Base-by-base conservation (phyloP, 1,140 invertebrate species). In the Ectropis grisescens region DNA sequence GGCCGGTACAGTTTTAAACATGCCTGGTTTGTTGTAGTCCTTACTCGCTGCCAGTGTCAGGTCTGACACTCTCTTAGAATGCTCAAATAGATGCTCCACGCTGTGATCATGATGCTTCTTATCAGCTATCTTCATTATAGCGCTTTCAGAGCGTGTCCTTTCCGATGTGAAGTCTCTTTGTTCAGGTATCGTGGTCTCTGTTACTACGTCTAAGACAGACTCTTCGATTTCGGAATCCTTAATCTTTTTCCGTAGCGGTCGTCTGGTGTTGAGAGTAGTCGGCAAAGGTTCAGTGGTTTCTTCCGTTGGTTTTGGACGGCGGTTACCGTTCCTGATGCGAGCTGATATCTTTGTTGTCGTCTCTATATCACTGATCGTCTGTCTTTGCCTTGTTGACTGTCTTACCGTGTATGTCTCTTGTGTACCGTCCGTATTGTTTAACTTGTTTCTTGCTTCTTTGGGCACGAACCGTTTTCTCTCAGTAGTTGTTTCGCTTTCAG, bases 31-130 rank as follows among this genome's bases (percentile, higher is more conserved):
- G 33, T 85, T 85, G 45, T 86, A 87, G 30, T 86, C 84, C 42
- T 85, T 86, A 37, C 85, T 85, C 2, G 83, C 80, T 1, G 85
- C 85, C 31, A 83, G 41, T 0, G 85, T 87, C 33, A 87, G 58
- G 54, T 87, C 85, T 19, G 85, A 86, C 10, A 87, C 85, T 33
- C 85, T 59, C 58, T 86, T 84, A 1, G 85, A 86, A 49, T 80
- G 78, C 31, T 84, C 81, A 30, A 75, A 78, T 19, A 81, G 41
- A 15, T 69, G 57, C 28, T 80, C 78, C 23, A 59, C 49, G 2
- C 56, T 58, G 29, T 81, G 74, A 8, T 61, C 69, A 19, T 60
- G 42, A 31, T 39, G 69, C 26, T 74, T 84, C 46, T 68, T 76
- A 22, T 83, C 80, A 13, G 81, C 79, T 50, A 84, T 84, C 51